Evolutionary conservation across 2,888 invertebrate species (phyloP).

Genomic region (Helicoverpa assulta): DNA sequence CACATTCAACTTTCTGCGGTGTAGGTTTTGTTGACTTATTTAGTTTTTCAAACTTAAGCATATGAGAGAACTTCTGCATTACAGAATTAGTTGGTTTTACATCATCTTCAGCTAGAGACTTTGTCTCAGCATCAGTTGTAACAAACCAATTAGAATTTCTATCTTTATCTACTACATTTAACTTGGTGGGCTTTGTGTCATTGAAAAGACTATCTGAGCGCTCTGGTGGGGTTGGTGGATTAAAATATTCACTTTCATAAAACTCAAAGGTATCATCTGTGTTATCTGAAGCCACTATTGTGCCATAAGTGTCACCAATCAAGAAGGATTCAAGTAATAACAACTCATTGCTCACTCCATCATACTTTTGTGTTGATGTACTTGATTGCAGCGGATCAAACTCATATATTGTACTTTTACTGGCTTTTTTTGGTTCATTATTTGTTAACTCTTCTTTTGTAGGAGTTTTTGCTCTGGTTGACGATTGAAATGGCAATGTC

Average conservation of each 20-base stretch:
- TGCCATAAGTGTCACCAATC: slow-evolving; percentile 92
- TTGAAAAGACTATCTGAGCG: slow-evolving; percentile 91
- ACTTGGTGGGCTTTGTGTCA: slow-evolving; percentile 67
- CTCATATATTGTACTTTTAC: slow-evolving; percentile 92
- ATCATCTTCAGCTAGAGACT: slow-evolving; percentile 66
- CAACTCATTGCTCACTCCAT: slow-evolving; percentile 91
- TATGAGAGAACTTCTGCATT: slow-evolving; percentile 82
- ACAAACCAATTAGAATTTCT: slow-evolving; percentile 86
- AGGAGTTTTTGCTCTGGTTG: slow-evolving; percentile 39
- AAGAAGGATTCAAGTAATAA: slow-evolving; percentile 92
- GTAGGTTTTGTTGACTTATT: slow-evolving; percentile 73
- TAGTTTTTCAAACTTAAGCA: slow-evolving; percentile 87
- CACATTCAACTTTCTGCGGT: slow-evolving; percentile 70
- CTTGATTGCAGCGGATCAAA: slow-evolving; percentile 91
- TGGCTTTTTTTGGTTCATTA: slow-evolving; percentile 66
- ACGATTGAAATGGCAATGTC: slow-evolving; percentile 73
- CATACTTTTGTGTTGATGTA: slow-evolving; percentile 71
- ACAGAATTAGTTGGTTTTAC: slow-evolving; percentile 75
- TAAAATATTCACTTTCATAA: slow-evolving; percentile 83
- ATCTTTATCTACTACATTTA: slow-evolving; percentile 72
- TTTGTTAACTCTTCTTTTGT: slow-evolving; percentile 18
- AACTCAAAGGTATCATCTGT: slow-evolving; percentile 79
- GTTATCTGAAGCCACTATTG: slow-evolving; percentile 86
- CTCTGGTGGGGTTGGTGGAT: slow-evolving; percentile 91
- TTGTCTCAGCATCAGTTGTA: slow-evolving; percentile 62